Percentiles rank a stretch among this genome's conserved stretches.
Conservation (phyloP, 1,140 invertebrate species). For the Rhizoglyphus robini region DNA sequence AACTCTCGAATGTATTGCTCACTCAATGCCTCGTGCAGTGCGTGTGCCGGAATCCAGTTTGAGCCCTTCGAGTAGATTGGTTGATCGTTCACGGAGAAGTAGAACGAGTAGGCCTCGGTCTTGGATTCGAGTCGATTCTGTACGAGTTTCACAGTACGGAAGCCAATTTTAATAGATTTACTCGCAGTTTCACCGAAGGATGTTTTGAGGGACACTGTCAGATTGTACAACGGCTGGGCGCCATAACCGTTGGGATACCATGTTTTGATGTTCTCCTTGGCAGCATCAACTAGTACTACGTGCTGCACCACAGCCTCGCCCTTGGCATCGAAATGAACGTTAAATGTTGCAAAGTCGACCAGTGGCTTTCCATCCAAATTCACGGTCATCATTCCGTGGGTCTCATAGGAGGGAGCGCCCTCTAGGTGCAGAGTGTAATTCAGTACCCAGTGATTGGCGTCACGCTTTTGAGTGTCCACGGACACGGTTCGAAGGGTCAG, state of each 20-base stretch:
- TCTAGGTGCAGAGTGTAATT: constrained; percentile 6
- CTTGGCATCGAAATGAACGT: not conserved
- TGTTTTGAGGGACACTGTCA: constrained; percentile 15
- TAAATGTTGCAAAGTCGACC: not conserved
- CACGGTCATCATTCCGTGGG: no score
- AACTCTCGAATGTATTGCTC: constrained; percentile 40
- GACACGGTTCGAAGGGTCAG: constrained; percentile 39
- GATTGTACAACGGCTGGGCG: constrained; percentile 5
- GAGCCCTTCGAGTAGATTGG: constrained; percentile 91
- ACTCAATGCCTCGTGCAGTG: constrained; percentile 61
- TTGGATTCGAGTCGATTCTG: constrained; percentile 30
- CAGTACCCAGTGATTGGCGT: constrained; percentile 5
- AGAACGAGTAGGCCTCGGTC: constrained; percentile 58
- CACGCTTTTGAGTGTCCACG: not conserved
- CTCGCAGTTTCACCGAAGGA: constrained; percentile 27
- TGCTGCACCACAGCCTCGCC: not conserved
- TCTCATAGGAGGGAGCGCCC: no score
- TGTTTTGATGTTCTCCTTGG: not conserved
- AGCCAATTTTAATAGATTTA: constrained; percentile 52
- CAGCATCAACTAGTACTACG: not conserved
- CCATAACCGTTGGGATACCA: constrained; percentile 20
- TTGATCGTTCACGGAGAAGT: constrained; percentile 69
- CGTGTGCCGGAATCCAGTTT: constrained; percentile 83
- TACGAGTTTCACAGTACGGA: constrained; percentile 60
- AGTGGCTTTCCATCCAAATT: not conserved